phyloP scores from a whole-genome alignment of 2,113 vertebrate species.

The Euleptes europaea region DNA sequence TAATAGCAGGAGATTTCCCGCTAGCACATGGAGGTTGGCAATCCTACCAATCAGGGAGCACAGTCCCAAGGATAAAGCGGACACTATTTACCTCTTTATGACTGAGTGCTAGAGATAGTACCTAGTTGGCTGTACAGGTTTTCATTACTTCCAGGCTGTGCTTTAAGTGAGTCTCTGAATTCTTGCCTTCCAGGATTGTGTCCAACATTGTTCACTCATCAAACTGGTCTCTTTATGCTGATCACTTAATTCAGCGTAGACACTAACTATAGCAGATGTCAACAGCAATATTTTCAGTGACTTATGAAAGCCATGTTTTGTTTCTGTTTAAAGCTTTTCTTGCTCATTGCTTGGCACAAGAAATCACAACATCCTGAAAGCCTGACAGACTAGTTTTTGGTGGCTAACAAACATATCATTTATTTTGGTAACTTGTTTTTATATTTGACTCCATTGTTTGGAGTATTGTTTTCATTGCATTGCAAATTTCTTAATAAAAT shows the following conservation, averaged over 20 bases:
- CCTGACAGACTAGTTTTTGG: background rate
- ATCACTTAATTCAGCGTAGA: background rate
- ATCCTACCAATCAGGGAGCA: background rate
- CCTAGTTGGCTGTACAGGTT: background rate
- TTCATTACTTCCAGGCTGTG: background rate
- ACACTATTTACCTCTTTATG: background rate
- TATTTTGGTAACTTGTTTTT: constrained; percentile 4
- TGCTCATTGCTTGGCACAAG: background rate
- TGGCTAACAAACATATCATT: constrained; percentile 10
- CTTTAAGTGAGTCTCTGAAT: background rate
- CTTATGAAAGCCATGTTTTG: background rate
- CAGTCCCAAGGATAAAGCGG: background rate
- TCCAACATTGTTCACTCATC: background rate
- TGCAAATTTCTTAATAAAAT: constrained; percentile 40
- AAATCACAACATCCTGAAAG: constrained; percentile 14
- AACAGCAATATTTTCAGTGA: background rate
- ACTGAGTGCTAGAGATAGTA: background rate
- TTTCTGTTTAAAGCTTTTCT: background rate
- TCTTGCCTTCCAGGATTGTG: background rate
- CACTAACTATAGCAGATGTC: background rate
- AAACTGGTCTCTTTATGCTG: background rate
- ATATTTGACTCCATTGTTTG: constrained; percentile 37
- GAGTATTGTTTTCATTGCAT: constrained; percentile 46
- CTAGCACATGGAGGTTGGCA: too few relatives aligned
- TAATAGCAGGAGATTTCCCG: too few relatives aligned